A percentile compares a stretch with the other conserved stretches of the same genome.
These are phyloP conservation scores for Heliconius hermathena DNA, from an alignment of 1,140 invertebrate genomes.

Conservation along the genomic window DNA sequence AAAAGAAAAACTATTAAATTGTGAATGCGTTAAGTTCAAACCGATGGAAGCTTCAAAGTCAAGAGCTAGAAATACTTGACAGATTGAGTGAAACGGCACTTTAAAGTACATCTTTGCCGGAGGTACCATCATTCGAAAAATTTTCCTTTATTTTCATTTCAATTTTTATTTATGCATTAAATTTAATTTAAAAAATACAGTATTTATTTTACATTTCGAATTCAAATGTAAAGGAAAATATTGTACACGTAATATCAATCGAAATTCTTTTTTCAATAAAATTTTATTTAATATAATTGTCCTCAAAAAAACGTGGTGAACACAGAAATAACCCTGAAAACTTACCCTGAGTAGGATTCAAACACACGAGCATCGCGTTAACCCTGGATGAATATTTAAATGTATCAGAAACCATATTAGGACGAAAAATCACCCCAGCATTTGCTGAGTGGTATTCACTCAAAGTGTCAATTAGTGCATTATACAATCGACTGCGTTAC, in stretches of 20 bases:
- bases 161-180: not conserved
- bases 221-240: too few relatives aligned
- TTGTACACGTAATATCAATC: too few relatives aligned
- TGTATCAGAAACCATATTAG: not conserved
- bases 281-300: too few relatives aligned
- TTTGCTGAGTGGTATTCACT: not conserved
- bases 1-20: not conserved
- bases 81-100: constrained; percentile 59
- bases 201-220: too few relatives aligned
- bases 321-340: too few relatives aligned
- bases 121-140: not conserved
- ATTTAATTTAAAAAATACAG: too few relatives aligned
- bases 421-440: not conserved
- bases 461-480: not conserved
- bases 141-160: not conserved
- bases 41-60: constrained; percentile 46
- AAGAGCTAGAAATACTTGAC: constrained; percentile 52
- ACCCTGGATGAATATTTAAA: not conserved
- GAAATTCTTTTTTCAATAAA: too few relatives aligned
- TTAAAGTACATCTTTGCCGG: constrained; percentile 6
- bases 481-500: not conserved
- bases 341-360: too few relatives aligned
- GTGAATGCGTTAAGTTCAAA: constrained; percentile 6
- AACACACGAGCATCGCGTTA: too few relatives aligned
- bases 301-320: too few relatives aligned